Conservation (phyloP, 2,888 invertebrate species). For the Papilio protenor region DNA sequence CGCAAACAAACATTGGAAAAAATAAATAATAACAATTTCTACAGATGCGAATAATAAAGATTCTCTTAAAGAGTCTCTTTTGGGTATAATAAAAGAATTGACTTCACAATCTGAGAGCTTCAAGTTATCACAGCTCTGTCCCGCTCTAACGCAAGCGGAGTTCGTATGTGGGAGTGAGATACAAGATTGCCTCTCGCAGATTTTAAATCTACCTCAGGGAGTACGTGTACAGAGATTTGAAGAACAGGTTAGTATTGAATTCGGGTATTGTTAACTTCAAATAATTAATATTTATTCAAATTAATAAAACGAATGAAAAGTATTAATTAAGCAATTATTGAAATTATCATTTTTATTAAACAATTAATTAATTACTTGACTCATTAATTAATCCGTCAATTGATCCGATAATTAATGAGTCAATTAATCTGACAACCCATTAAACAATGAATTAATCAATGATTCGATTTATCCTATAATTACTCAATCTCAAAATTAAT, state of each 20-base stretch:
- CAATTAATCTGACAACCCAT: neutral
- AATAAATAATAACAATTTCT: neutral
- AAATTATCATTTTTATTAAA: neutral
- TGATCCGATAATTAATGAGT: too few species aligned
- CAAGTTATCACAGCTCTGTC: slow-evolving; percentile 62
- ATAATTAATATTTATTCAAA: neutral
- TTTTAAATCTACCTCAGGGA: slow-evolving; percentile 55
- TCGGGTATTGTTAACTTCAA: neutral
- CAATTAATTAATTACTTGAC: neutral
- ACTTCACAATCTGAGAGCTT: slow-evolving; percentile 46
- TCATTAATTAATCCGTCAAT: neutral
- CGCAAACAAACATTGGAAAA: neutral
- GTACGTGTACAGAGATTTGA: slow-evolving; percentile 58
- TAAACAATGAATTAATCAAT: neutral
- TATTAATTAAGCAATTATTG: too few species aligned
- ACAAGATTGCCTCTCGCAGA: slow-evolving; percentile 48
- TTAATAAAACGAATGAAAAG: neutral
- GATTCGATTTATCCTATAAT: too few species aligned
- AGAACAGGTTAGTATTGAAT: slow-evolving; percentile 58
- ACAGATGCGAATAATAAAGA: slow-evolving; percentile 32
- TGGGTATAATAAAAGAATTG: slow-evolving; percentile 45
- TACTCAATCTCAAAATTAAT: too few species aligned
- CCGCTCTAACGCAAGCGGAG: slow-evolving; percentile 51
- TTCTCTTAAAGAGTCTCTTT: slow-evolving; percentile 43
- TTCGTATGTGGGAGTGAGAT: slow-evolving; percentile 45